Conservation (phyloP, 2,797 vertebrate genomes). For the Anolis apletophallus region DNA sequence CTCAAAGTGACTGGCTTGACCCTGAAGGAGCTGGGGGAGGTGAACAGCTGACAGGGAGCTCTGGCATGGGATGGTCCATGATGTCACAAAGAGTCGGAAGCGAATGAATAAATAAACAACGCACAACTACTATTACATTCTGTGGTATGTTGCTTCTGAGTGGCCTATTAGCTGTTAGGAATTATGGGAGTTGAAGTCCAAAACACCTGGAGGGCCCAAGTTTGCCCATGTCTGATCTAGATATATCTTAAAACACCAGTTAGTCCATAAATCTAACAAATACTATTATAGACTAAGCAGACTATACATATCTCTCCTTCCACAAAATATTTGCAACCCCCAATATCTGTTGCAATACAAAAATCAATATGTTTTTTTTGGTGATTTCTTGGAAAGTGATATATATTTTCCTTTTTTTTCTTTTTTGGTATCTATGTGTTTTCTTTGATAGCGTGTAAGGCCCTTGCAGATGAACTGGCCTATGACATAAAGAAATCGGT, state of each 20-base stretch:
- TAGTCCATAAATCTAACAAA: no score
- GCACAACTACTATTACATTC: background rate
- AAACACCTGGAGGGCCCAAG: no score
- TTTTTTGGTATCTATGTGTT: background rate
- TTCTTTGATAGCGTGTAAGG: slow-evolving; percentile 79
- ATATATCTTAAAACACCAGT: no score
- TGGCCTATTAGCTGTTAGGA: no score
- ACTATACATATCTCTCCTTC: background rate
- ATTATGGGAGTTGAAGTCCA: no score
- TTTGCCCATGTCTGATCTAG: no score
- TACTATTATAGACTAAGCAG: background rate
- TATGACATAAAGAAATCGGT: slow-evolving; percentile 87
- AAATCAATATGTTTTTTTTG: slow-evolving; percentile 58
- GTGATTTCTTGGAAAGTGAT: slow-evolving; percentile 36
- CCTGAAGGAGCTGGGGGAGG: no score
- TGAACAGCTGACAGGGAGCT: no score
- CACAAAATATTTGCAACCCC: background rate
- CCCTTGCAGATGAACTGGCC: slow-evolving; percentile 84
- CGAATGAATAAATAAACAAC: no score
- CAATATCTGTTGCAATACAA: slow-evolving; percentile 18
- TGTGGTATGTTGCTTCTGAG: background rate
- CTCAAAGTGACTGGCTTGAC: no score
- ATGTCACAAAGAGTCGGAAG: no score
- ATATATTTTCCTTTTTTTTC: slow-evolving; percentile 51
- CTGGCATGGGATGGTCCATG: no score